Base-by-base conservation (phyloP, 2,888 invertebrate species). In the Synergus laeviventris region DNA sequence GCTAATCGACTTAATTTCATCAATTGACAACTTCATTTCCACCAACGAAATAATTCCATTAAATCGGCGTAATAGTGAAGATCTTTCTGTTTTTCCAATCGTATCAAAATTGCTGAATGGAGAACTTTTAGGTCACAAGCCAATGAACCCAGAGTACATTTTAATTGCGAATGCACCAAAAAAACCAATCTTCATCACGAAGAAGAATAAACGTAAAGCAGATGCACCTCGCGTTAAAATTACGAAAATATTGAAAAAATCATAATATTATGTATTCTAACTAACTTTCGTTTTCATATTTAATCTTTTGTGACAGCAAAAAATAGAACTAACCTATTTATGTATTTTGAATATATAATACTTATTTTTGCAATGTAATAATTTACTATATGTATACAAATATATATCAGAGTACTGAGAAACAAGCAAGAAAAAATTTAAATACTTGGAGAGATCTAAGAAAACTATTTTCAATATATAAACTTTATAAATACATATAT, bases 181-280 rank as follows among this genome's bases (percentile, higher is more conserved):
- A 70, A 88, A 86, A 49, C 88, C 89, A 9, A 84, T 89, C 24
- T 87, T 87, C 60, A 89, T 89, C 61, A 86, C 87, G 4, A 84
- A 85, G 59, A 87, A 85, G 24, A 66, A 45, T 21, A 87, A 84
- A 79, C 83, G 85, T 24, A 87, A 82, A 78, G 16, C 64, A 2
- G 77, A 79, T 5, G 49, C 77, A 75, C 74, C 81, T 49, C 66
- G 14, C 39, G 73, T 73, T 12, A 45, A 64, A 18, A 18, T 18
- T 31, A 74, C 49, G 16, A 45, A 24, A 49, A 9, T 70, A 16
- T 2, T 45, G n/a, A 12, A 16, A 64, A 64, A 39, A 42, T 18
- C 36, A 5, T 64, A 21, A 39, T 21, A 56, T n/a, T 54, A 54
- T 54, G 14, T 38, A 38, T n/a, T 16, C 21, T 18, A 14, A 64